Evolutionary conservation across 2,888 invertebrate species (phyloP).

Genomic region (Sussaba pulchella): DNA sequence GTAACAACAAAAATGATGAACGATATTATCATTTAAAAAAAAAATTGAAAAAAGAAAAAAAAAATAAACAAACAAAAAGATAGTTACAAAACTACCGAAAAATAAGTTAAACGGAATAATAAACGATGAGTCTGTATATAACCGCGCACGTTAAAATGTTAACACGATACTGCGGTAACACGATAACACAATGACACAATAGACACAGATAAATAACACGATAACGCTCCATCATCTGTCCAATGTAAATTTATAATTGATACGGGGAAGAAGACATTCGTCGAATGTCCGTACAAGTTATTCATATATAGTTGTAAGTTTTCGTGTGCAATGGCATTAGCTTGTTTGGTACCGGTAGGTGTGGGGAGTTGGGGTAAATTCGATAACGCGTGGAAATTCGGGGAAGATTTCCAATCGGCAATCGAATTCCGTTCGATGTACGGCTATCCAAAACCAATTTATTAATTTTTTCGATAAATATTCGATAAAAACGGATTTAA

Average conservation of each 20-base stretch:
- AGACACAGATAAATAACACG: too few relatives aligned
- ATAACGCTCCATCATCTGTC: slow-evolving; percentile 54
- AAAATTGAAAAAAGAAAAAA: slow-evolving; percentile 36
- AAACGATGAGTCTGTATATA: slow-evolving; percentile 19
- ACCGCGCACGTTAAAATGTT: too few relatives aligned
- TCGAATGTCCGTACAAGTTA: slow-evolving; percentile 5
- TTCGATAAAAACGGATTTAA: too few relatives aligned
- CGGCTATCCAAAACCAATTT: too few relatives aligned
- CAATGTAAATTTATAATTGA: slow-evolving; percentile 21
- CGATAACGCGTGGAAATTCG: slow-evolving; percentile 80
- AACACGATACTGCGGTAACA: too few relatives aligned
- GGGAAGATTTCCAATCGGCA: slow-evolving; percentile 81
- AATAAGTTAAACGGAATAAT: neutral
- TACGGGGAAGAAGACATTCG: neutral
- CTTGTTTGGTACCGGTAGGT: slow-evolving; percentile 12
- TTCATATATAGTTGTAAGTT: neutral
- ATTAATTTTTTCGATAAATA: too few relatives aligned
- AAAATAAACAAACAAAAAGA: neutral
- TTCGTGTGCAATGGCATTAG: neutral
- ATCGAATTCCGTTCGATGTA: slow-evolving; percentile 66
- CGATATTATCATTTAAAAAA: slow-evolving; percentile 51
- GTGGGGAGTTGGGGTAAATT: too few relatives aligned
- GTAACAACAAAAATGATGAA: slow-evolving; percentile 54
- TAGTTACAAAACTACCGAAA: neutral
- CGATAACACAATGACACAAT: too few relatives aligned